These are phyloP conservation scores for Hippolais icterina DNA, from an alignment of 2,113 vertebrate genomes.

Conservation along the genomic window DNA sequence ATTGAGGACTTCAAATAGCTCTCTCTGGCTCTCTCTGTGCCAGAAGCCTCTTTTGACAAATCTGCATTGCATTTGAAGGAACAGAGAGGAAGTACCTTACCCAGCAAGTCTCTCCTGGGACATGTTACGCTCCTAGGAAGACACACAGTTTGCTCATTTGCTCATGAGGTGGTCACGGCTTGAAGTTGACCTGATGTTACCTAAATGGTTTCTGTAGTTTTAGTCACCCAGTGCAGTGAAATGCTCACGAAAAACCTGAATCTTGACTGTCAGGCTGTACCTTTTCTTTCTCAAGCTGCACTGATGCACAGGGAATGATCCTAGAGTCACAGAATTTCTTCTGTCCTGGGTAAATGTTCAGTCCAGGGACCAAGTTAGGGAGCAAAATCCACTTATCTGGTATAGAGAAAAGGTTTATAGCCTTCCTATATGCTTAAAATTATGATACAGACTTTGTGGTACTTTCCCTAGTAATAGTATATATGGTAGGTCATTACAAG, in stretches of 20 bases:
- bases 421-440: neutral
- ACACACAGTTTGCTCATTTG: neutral
- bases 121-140: fast-evolving
- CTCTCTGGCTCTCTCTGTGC: neutral
- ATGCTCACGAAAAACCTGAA: neutral
- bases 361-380: neutral
- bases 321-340: neutral
- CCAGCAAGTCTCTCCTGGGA: neutral
- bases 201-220: neutral
- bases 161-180: neutral
- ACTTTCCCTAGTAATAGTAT: neutral
- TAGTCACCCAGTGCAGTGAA: neutral
- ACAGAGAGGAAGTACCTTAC: neutral
- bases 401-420: neutral
- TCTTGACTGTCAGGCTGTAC: neutral
- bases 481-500: neutral
- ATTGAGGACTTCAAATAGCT: neutral
- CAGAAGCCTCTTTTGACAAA: neutral
- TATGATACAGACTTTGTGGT: neutral
- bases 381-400: neutral
- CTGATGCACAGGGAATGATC: neutral
- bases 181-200: neutral
- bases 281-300: neutral
- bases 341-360: neutral
- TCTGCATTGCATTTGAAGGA: neutral